phyloP scores from a whole-genome alignment of 2,888 invertebrate genomes.

The Ceratothoa steindachneri region DNA sequence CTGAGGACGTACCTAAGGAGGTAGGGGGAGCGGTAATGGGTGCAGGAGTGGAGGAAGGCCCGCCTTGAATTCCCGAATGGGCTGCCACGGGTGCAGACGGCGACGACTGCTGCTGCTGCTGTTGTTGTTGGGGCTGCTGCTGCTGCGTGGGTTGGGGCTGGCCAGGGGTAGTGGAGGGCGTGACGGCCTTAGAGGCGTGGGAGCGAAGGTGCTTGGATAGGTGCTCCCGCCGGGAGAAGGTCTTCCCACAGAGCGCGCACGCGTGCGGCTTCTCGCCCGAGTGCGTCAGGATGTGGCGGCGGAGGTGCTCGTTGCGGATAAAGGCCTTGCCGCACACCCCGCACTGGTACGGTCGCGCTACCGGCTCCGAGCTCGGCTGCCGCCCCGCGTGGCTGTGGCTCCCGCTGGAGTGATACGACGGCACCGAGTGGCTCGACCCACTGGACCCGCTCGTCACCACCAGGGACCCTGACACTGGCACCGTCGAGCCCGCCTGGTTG shows the following conservation, averaged over 20 bases:
- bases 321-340: slow-evolving; percentile 55
- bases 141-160: slow-evolving; percentile 21
- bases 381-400: background rate
- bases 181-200: slow-evolving; percentile 20
- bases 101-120: background rate
- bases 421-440: background rate
- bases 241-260: slow-evolving; percentile 37
- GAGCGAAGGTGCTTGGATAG: slow-evolving; percentile 43
- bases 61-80: background rate
- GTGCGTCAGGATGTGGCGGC: slow-evolving; percentile 60
- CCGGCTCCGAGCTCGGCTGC: slow-evolving; percentile 33
- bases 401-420: slow-evolving; percentile 6
- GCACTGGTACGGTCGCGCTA: slow-evolving; percentile 52
- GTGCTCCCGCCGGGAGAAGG: slow-evolving; percentile 44
- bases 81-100: background rate
- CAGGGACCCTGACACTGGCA: slow-evolving; percentile 31
- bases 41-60: slow-evolving; percentile 4
- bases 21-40: slow-evolving; percentile 26
- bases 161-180: slow-evolving; percentile 17
- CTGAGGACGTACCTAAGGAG: slow-evolving; percentile 22
- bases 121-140: no score
- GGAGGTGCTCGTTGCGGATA: slow-evolving; percentile 73
- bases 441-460: slow-evolving; percentile 22
- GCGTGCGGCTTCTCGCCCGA: slow-evolving; percentile 43
- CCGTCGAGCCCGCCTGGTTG: slow-evolving; percentile 24